A percentile compares a stretch with the other conserved stretches of the same genome.
These are phyloP conservation scores for Fragum sueziense DNA, from an alignment of 2,888 invertebrate species.

Conservation along the genomic window DNA sequence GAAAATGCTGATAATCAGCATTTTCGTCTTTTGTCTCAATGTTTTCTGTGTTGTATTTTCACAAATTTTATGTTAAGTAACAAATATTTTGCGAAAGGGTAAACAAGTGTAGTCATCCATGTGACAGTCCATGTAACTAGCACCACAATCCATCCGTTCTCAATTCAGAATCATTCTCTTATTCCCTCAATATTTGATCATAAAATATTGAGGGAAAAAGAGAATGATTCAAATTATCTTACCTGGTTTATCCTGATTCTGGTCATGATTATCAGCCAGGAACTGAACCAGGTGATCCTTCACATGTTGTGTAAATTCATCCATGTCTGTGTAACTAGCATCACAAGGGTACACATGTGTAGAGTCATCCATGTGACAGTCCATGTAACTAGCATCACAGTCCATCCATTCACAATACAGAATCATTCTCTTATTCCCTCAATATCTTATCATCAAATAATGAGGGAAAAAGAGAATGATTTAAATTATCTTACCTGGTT, in stretches of 20 bases:
- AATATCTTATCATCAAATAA: no score
- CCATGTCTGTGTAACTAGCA: slow-evolving; percentile 62
- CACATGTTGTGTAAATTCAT: slow-evolving; percentile 53
- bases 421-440: no score
- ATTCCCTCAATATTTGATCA: no score
- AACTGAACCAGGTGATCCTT: slow-evolving; percentile 27
- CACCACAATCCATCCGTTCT: slow-evolving; percentile 76
- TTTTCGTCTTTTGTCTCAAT: no score
- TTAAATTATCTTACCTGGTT: not conserved
- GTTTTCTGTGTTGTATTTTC: no score
- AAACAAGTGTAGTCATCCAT: slow-evolving; percentile 61
- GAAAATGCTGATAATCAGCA: no score
- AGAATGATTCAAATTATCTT: not conserved
- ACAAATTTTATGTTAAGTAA: slow-evolving; percentile 49
- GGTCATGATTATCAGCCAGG: not conserved
- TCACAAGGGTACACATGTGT: no score
- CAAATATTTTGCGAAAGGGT: no score
- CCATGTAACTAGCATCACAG: slow-evolving; percentile 64
- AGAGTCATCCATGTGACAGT: slow-evolving; percentile 68
- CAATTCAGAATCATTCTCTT: no score
- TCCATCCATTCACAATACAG: slow-evolving; percentile 78
- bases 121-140: slow-evolving; percentile 53
- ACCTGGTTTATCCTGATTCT: not conserved
- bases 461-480: no score
- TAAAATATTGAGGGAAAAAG: no score